Conservation (phyloP, 2,888 invertebrate genomes). For the Drosophila longiperda region DNA sequence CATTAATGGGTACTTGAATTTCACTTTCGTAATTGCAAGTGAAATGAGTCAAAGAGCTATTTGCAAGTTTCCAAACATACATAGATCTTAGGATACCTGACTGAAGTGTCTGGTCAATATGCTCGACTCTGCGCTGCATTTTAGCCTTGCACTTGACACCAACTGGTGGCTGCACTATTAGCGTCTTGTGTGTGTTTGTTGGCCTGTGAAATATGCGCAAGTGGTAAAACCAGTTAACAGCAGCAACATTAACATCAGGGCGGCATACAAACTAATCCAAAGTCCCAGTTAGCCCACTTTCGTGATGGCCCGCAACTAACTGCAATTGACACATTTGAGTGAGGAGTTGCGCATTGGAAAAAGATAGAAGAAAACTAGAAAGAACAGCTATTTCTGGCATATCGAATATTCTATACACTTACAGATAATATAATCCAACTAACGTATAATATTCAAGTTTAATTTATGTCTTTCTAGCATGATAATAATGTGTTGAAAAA, state of each 20-base stretch:
- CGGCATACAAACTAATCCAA: slow-evolving; percentile 33
- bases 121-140: slow-evolving; percentile 24
- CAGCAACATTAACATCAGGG: slow-evolving; percentile 1
- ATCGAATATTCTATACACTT: background rate
- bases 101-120: slow-evolving; percentile 42
- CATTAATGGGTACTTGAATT: slow-evolving; percentile 28
- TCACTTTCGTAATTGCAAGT: slow-evolving; percentile 50
- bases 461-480: background rate
- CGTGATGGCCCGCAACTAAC: slow-evolving; percentile 23
- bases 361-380: slow-evolving; percentile 4
- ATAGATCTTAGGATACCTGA: background rate
- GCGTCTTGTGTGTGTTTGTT: slow-evolving; percentile 31
- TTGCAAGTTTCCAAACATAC: slow-evolving; percentile 37
- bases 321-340: slow-evolving; percentile 50
- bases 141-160: slow-evolving; percentile 70
- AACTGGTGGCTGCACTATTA: slow-evolving; percentile 53
- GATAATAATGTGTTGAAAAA: background rate
- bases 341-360: slow-evolving; percentile 11
- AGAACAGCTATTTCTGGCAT: background rate
- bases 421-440: background rate
- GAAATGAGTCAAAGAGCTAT: slow-evolving; percentile 46
- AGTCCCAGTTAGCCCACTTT: slow-evolving; percentile 65
- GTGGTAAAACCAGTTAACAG: slow-evolving; percentile 51
- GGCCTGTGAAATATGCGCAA: slow-evolving; percentile 53
- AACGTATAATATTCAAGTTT: background rate